Conservation (phyloP, 2,797 vertebrate genomes). For the Emys orbicularis region DNA sequence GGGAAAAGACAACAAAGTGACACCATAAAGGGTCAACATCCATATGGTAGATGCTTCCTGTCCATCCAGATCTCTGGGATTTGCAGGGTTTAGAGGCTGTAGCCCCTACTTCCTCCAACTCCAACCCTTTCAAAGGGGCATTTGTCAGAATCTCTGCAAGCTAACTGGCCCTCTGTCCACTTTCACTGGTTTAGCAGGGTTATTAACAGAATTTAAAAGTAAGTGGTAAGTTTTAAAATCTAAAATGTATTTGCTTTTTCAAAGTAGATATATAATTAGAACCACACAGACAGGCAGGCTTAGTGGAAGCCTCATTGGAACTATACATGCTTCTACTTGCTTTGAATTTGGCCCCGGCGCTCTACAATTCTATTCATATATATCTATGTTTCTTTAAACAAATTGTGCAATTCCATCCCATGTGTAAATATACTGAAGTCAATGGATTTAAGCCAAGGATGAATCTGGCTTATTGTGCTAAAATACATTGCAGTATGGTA, state of each 20-base stretch:
- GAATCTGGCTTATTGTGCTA: neutral
- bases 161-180: neutral
- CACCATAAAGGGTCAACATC: neutral
- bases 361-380: neutral
- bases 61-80: neutral
- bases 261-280: neutral
- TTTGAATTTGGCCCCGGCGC: neutral
- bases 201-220: neutral
- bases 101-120: neutral
- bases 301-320: neutral
- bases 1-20: neutral
- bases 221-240: neutral
- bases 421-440: neutral
- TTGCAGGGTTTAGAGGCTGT: neutral
- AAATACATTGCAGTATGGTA: neutral
- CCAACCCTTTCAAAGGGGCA: neutral
- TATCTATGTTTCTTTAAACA: neutral
- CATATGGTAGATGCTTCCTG: neutral
- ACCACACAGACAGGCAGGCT: neutral
- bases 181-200: neutral
- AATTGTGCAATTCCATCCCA: accelerated
- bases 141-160: neutral
- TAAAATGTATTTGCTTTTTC: neutral
- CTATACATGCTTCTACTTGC: neutral
- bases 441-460: neutral